Conservation (phyloP, 2,797 vertebrate species). For the Myoxocephalus aenaeus region DNA sequence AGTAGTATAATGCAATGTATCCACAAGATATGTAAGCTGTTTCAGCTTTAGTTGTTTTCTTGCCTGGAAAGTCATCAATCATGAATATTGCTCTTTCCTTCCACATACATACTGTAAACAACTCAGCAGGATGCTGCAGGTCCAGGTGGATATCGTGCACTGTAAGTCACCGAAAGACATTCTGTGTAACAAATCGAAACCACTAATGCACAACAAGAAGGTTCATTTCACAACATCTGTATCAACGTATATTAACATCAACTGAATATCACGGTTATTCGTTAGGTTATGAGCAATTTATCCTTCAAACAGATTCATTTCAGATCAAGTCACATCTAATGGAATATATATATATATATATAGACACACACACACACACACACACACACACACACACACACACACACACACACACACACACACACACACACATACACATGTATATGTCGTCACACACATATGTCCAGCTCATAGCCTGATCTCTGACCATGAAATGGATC, state of each 20-base stretch:
- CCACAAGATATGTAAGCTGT: conserved; percentile 37
- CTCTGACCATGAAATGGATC: conserved; percentile 46
- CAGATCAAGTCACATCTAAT: conserved; percentile 19
- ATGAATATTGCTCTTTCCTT: conserved; percentile 57
- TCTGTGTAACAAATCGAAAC: conserved; percentile 7
- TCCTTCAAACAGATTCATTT: conserved; percentile 31
- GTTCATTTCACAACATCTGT: conserved; percentile 2
- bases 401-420: too few species aligned
- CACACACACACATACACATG: too few species aligned
- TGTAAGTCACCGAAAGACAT: conserved; percentile 23
- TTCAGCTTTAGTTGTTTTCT: conserved; percentile 46
- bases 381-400: too few species aligned
- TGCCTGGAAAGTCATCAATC: conserved; percentile 63
- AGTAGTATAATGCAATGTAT: conserved; percentile 32
- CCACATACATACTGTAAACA: conserved; percentile 43
- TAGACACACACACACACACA: too few species aligned
- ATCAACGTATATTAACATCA: conserved; percentile 14
- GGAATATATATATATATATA: too few species aligned
- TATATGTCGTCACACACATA: neutral
- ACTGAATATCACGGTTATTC: conserved; percentile 17
- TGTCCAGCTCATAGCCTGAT: conserved; percentile 43
- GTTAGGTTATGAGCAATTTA: conserved; percentile 29
- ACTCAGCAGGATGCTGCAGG: conserved; percentile 43
- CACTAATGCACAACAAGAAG: neutral
- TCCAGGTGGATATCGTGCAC: conserved; percentile 32